Base-by-base conservation (phyloP, 1,140 invertebrate species). In the Colletes gigas region DNA sequence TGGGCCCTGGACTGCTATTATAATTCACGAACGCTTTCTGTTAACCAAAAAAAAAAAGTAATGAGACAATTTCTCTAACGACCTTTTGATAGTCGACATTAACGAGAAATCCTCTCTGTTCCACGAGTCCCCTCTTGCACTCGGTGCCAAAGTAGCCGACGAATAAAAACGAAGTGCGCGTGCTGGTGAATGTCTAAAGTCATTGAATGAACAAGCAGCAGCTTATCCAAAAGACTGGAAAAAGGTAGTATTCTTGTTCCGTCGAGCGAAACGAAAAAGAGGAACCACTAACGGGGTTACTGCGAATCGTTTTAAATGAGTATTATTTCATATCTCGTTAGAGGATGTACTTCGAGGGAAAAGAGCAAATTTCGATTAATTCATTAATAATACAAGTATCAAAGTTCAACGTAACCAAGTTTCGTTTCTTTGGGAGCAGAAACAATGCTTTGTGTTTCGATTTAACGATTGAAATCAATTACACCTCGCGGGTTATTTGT, bases 11-110 rank as follows among this genome's bases (percentile, higher is more conserved):
- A 21, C 67, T 47, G 65, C 65, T 41, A 69, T 77, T 59, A 77
- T 69, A 69, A 59, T 69, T 19, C 65, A 68, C 54, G 15, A 30
- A 6, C 66, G 19, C 17, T 77, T 68, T 77, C 65, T 57, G 39
- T 69, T 65, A 67, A 69, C 52, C 54, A 69, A 47, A 47, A 47
- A 47, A 47, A 69, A 9, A 59, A 69, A 69, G 9, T 14, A 67
- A 74, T 66, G 50, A 47, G 54, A 59, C 54, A 69, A 77, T 77
- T 69, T 77, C 65, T 59, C 21, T 30, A 50, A 69, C 54, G 44
- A 50, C 21, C 17, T 77, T 69, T 77, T 77, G 54, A 77, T 77
- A 69, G 65, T 59, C 65, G 74, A 50, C 74, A 77, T 77, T 69
- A 77, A 69, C 41, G 41, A 69, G 54, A 19, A 59, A 77, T 59